Evolutionary conservation across 2,888 invertebrate genomes (phyloP), one percentile per base, ranked within the genome.

Genomic region (Heliconius aoede): DNA sequence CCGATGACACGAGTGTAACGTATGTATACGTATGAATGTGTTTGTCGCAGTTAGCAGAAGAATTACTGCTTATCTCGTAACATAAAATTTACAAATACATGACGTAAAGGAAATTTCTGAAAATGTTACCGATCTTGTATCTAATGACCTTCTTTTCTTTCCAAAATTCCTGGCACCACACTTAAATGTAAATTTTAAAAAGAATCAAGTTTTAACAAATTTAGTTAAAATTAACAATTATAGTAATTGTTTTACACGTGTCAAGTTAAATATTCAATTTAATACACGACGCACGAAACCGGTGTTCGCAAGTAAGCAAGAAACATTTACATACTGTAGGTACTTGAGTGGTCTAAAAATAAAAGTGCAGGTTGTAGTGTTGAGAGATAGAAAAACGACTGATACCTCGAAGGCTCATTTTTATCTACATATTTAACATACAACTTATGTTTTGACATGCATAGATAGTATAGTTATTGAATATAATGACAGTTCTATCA

Each of bases 341-440:
- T 18, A 88, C 87, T 87, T 82, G 85, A 86, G 86, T 86, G 86
- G 85, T 87, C 90, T 91, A 90, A 90, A 91, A 91, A 91, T 91
- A 91, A 90, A 89, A 88, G 85, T 86, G 86, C 89, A 86, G 86
- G 78, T 79, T 79, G 71, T 79, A 83, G 84, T 84, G 84, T 86
- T 85, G 85, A 86, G 85, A 86, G 83, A 78, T 80, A 81, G 79
- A 80, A 82, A 83, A 69, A 73, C 76, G 73, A 67, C 76, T 73
- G 77, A 78, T 79, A 76, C 77, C 72, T 80, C 78, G 74, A 79
- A 71, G 76, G 75, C 75, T 77, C 73, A 46, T 73, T 65, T 72
- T 67, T 62, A 76, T 72, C 78, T 74, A 46, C 46, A 72, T 58
- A n/a, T 26, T 71, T 73, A 64, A 71, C 46, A 32, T 73, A 21